Percentiles rank a stretch among this genome's conserved stretches.
phyloP scores from a whole-genome alignment of 2,113 vertebrate genomes.

The Pygoscelis adeliae region DNA sequence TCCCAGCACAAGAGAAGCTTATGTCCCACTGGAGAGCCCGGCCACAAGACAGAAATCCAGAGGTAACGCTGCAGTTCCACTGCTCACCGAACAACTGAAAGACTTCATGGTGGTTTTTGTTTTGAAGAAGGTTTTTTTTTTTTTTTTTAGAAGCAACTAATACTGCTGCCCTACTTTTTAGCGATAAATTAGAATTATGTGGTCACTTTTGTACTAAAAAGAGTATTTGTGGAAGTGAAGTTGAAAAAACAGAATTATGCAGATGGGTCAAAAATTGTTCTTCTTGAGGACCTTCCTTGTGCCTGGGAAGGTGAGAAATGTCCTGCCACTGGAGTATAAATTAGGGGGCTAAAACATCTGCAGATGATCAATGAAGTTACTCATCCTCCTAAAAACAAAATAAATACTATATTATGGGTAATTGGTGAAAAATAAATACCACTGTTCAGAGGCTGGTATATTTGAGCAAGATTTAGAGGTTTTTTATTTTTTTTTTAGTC shows the following conservation, averaged over 20 bases:
- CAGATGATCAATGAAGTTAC: not conserved
- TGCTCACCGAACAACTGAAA: not conserved
- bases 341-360: not conserved
- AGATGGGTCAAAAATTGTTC: not conserved
- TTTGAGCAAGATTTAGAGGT: not conserved
- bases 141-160: not conserved
- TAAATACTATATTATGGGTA: not conserved
- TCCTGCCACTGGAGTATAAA: not conserved
- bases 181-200: not conserved
- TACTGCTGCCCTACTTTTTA: not conserved
- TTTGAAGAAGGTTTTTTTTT: not conserved
- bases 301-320: conserved; percentile 26
- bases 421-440: not conserved
- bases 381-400: not conserved
- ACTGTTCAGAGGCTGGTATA: not conserved
- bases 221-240: not conserved
- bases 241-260: not conserved
- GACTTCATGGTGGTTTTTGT: not conserved
- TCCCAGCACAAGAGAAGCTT: not conserved
- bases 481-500: not conserved
- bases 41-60: not conserved
- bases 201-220: not conserved
- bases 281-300: not conserved
- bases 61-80: not conserved
- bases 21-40: not conserved